Conservation (phyloP, 2,888 invertebrate species). For the Leptogaster cylindrica region DNA sequence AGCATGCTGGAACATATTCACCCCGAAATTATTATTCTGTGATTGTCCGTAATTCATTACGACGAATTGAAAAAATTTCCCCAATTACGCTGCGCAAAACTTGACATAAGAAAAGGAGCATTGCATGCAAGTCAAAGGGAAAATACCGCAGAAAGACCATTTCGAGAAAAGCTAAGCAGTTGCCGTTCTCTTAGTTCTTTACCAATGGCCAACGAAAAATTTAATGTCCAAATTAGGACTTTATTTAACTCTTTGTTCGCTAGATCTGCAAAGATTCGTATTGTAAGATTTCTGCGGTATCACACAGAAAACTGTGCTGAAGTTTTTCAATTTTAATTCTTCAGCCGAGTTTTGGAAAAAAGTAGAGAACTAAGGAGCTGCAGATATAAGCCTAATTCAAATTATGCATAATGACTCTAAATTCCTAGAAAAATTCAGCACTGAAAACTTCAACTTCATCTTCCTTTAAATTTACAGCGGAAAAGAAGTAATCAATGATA, state of each 20-base stretch:
- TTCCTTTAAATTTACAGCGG: too few species aligned
- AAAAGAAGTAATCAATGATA: too few species aligned
- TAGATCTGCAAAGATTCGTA: background rate
- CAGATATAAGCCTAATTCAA: too few species aligned
- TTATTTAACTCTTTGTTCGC: constrained; percentile 17
- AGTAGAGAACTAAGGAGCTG: too few species aligned
- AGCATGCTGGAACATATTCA: constrained; percentile 11
- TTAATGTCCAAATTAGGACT: constrained; percentile 27
- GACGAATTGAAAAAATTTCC: constrained; percentile 30
- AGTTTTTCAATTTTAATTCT: constrained; percentile 4
- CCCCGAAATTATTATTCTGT: constrained; percentile 29
- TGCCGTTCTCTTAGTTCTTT: constrained; percentile 8
- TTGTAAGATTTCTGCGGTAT: background rate
- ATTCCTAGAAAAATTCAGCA: too few species aligned
- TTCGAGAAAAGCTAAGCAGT: constrained; percentile 14
- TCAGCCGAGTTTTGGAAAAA: background rate
- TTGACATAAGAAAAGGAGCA: constrained; percentile 29
- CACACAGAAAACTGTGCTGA: background rate
- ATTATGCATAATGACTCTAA: too few species aligned
- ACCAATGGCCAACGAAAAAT: background rate
- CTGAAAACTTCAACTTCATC: too few species aligned
- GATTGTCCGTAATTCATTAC: constrained; percentile 34
- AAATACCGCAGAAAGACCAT: constrained; percentile 31
- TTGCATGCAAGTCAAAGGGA: constrained; percentile 14
- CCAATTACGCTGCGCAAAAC: constrained; percentile 35